Evolutionary conservation across 2,888 invertebrate genomes (phyloP).

Genomic region (Oscheius sp.): DNA sequence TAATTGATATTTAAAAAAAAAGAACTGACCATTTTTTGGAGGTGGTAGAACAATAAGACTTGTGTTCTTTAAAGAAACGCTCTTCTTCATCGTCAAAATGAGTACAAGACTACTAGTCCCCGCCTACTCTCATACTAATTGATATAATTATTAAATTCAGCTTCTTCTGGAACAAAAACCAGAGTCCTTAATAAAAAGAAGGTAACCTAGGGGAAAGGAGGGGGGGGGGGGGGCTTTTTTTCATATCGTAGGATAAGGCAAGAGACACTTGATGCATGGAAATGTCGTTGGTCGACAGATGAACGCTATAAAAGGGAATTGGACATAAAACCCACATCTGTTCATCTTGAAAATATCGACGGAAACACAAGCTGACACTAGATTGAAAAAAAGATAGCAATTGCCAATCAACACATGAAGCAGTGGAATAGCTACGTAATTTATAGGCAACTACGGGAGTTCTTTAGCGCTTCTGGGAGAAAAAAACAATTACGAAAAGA

Average conservation of each 20-base stretch:
- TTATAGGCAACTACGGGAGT: background rate
- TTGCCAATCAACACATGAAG: conserved; percentile 14
- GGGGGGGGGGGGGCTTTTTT: background rate
- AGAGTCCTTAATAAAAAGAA: background rate
- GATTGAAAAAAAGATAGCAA: conserved; percentile 6
- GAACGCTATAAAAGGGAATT: background rate
- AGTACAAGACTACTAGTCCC: background rate
- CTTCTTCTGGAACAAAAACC: background rate
- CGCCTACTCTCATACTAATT: background rate
- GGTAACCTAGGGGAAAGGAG: background rate
- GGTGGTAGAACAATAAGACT: conserved; percentile 8
- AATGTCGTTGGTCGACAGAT: background rate
- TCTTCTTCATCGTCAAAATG: conserved; percentile 2
- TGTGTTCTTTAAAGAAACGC: conserved; percentile 3
- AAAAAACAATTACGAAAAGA: background rate
- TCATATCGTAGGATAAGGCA: background rate
- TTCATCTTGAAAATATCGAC: background rate
- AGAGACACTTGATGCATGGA: conserved; percentile 16
- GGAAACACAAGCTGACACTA: background rate
- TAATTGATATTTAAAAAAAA: background rate
- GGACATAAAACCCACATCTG: conserved; percentile 6
- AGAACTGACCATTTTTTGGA: conserved; percentile 7
- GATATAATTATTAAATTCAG: background rate
- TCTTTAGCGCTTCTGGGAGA: background rate
- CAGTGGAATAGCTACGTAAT: background rate